Conservation (phyloP, 1,140 invertebrate species). For the Macrocentrus cingulum region DNA sequence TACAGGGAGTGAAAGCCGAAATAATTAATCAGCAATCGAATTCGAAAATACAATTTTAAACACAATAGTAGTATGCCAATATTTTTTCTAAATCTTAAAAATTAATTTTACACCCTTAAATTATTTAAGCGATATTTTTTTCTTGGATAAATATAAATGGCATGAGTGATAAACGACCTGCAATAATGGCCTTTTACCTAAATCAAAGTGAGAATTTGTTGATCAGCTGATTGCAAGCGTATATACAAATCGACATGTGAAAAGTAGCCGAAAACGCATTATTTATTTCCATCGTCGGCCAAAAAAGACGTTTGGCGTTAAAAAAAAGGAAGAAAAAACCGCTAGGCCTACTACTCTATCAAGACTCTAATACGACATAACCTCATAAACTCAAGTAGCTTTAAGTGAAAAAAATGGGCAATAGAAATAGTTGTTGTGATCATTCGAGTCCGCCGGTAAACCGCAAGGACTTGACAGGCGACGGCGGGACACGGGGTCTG, state of each 20-base stretch:
- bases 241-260: conserved; percentile 20
- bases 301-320: not conserved
- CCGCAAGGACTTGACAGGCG: conserved; percentile 53
- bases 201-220: conserved; percentile 6
- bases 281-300: conserved; percentile 2
- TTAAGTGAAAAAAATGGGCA: conserved; percentile 64
- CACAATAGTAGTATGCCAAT: too few relatives aligned
- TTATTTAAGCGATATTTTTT: not conserved
- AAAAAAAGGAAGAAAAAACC: not conserved
- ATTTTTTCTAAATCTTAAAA: too few relatives aligned
- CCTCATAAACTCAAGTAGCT: too few relatives aligned
- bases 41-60: too few relatives aligned
- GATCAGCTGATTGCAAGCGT: conserved; percentile 24
- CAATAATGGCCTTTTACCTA: not conserved
- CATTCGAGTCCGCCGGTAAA: conserved; percentile 68
- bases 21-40: too few relatives aligned
- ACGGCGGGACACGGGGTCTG: conserved; percentile 57
- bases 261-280: conserved; percentile 5
- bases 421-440: conserved; percentile 77
- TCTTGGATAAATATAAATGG: not conserved
- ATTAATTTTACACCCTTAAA: too few relatives aligned
- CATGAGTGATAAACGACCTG: not conserved
- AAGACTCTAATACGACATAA: too few relatives aligned
- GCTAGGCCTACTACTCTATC: too few relatives aligned
- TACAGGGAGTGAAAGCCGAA: too few relatives aligned